Evolutionary conservation across 1,140 invertebrate species (phyloP).

Genomic region (Agrilus planipennis): DNA sequence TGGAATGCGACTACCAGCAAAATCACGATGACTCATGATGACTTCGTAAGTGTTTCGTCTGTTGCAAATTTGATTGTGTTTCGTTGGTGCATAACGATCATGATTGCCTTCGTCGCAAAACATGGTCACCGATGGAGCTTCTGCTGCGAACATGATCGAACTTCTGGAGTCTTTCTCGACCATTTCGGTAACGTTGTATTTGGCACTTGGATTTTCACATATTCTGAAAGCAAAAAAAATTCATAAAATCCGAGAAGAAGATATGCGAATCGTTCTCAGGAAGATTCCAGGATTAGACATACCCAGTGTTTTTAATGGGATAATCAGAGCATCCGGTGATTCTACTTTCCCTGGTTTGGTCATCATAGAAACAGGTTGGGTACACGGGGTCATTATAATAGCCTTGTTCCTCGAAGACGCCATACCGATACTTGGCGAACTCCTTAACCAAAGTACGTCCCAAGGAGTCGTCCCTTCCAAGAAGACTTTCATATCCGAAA

Average conservation of each 20-base stretch:
- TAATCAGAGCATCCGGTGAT: constrained; percentile 40
- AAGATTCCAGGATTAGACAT: constrained; percentile 6
- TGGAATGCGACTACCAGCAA: constrained; percentile 20
- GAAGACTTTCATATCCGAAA: constrained; percentile 34
- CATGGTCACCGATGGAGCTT: constrained; percentile 37
- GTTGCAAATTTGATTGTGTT: constrained; percentile 53
- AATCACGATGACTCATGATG: constrained; percentile 47
- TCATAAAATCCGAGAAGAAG: neutral
- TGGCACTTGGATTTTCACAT: constrained; percentile 19
- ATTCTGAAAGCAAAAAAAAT: constrained; percentile 20
- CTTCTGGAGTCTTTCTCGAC: constrained; percentile 37
- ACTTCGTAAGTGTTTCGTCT: constrained; percentile 48
- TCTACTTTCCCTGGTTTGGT: constrained; percentile 29
- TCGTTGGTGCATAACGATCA: constrained; percentile 50
- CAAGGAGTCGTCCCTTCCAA: constrained; percentile 26
- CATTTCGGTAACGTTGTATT: constrained; percentile 30
- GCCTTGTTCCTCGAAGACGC: constrained; percentile 56
- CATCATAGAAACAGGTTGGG: constrained; percentile 39
- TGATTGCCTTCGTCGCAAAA: constrained; percentile 52
- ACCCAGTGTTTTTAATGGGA: constrained; percentile 37
- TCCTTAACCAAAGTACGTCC: constrained; percentile 44
- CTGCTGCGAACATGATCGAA: constrained; percentile 43
- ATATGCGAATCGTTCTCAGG: too few relatives aligned
- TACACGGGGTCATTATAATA: constrained; percentile 46
- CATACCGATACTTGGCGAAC: constrained; percentile 56